These are phyloP conservation scores for Dermochelys coriacea DNA, from an alignment of 2,797 vertebrate genomes.

Conservation along the genomic window DNA sequence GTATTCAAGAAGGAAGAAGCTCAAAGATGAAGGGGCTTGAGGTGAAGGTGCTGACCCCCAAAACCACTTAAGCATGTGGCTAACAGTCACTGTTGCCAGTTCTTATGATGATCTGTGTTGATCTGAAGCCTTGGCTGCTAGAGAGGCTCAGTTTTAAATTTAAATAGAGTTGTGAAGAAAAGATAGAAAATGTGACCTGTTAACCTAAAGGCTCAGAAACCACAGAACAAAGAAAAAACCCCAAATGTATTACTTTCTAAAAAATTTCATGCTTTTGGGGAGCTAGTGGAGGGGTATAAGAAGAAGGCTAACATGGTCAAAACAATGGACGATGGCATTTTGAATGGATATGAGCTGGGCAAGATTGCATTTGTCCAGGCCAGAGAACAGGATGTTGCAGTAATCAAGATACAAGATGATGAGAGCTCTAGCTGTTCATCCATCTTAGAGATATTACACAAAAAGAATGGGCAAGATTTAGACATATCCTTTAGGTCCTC, in stretches of 20 bases:
- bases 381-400: too few species aligned
- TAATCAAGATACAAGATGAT: too few species aligned
- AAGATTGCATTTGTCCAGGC: too few species aligned
- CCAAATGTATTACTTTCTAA: neutral
- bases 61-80: constrained; percentile 60
- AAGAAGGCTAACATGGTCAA: too few species aligned
- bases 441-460: neutral
- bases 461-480: neutral
- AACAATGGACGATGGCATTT: too few species aligned
- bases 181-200: neutral
- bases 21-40: constrained; percentile 72
- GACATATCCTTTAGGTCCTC: too few species aligned
- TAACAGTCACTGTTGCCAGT: constrained; percentile 22
- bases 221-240: neutral
- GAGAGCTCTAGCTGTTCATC: neutral
- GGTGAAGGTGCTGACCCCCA: constrained; percentile 66
- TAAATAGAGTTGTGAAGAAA: neutral
- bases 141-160: neutral
- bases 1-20: constrained; percentile 47
- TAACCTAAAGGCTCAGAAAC: neutral
- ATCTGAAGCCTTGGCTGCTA: constrained; percentile 38
- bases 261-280: rapidly evolving
- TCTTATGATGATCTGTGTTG: constrained; percentile 51
- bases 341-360: too few species aligned
- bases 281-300: too few species aligned